Conservation (phyloP, 2,888 invertebrate genomes). For the Lumbricus terrestris region DNA sequence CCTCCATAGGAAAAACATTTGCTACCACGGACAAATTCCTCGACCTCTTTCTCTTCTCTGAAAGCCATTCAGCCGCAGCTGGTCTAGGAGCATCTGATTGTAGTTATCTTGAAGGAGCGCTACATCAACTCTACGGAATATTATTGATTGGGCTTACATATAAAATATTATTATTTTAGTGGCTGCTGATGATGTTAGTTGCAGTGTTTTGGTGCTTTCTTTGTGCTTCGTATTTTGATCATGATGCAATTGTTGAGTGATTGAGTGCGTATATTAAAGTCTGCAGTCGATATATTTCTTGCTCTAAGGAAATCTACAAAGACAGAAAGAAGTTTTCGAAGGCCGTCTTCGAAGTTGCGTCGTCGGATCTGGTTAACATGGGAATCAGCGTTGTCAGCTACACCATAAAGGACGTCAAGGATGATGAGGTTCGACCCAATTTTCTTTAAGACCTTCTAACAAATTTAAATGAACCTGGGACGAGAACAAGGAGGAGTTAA, state of each 20-base stretch:
- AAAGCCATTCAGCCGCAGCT: too few species aligned
- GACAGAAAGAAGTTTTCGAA: constrained; percentile 60
- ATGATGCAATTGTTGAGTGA: background rate
- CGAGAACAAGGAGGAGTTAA: background rate
- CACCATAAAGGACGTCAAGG: constrained; percentile 60
- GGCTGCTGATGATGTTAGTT: background rate
- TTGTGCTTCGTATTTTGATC: background rate
- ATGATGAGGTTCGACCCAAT: constrained; percentile 55
- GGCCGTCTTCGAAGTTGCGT: constrained; percentile 60
- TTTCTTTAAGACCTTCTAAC: background rate
- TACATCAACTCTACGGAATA: too few species aligned
- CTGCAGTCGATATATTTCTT: background rate
- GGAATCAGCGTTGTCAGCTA: constrained; percentile 60
- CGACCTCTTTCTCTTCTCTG: too few species aligned
- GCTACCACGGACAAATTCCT: too few species aligned
- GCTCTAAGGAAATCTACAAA: constrained; percentile 59
- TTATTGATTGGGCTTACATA: too few species aligned
- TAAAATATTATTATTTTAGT: too few species aligned
- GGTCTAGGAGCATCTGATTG: background rate
- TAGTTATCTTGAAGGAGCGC: too few species aligned
- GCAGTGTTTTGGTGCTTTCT: background rate
- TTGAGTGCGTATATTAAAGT: background rate
- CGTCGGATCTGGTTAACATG: constrained; percentile 60
- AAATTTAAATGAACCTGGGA: too few species aligned
- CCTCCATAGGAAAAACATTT: too few species aligned